These are phyloP conservation scores for Plecturocebus donacophilus DNA, from an alignment of 2,113 vertebrate species.

Conservation along the genomic window DNA sequence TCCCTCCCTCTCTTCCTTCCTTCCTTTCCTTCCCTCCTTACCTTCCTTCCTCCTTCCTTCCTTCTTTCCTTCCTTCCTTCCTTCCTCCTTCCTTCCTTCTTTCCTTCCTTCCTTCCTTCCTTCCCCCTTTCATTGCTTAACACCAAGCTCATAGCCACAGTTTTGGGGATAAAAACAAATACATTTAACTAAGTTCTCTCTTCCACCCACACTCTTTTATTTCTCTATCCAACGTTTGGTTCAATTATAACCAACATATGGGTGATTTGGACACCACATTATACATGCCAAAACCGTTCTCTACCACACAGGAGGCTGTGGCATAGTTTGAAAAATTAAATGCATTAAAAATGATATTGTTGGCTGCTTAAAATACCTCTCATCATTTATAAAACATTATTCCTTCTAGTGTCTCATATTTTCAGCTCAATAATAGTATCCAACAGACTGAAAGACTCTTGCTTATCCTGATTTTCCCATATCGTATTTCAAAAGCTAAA, in stretches of 20 bases:
- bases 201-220: background rate
- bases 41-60: background rate
- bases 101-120: background rate
- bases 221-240: slow-evolving; percentile 24
- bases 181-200: slow-evolving; percentile 9
- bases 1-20: background rate
- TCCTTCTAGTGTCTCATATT: slow-evolving; percentile 39
- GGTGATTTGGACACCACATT: background rate
- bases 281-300: slow-evolving; percentile 54
- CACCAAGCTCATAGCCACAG: background rate
- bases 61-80: no score
- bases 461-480: slow-evolving; percentile 41
- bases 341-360: slow-evolving; percentile 48
- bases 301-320: slow-evolving; percentile 11
- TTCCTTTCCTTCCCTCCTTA: no score
- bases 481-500: slow-evolving; percentile 43
- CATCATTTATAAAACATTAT: slow-evolving; percentile 53
- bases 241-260: background rate
- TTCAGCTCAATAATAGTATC: slow-evolving; percentile 45
- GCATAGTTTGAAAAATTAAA: slow-evolving; percentile 59
- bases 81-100: background rate
- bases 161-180: slow-evolving; percentile 2
- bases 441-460: background rate
- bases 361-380: slow-evolving; percentile 57
- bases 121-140: background rate